A percentile compares a stretch with the other conserved stretches of the same genome.
These are phyloP conservation scores for Drosophila triauraria DNA, from an alignment of 1,140 invertebrate species.

Conservation along the genomic window DNA sequence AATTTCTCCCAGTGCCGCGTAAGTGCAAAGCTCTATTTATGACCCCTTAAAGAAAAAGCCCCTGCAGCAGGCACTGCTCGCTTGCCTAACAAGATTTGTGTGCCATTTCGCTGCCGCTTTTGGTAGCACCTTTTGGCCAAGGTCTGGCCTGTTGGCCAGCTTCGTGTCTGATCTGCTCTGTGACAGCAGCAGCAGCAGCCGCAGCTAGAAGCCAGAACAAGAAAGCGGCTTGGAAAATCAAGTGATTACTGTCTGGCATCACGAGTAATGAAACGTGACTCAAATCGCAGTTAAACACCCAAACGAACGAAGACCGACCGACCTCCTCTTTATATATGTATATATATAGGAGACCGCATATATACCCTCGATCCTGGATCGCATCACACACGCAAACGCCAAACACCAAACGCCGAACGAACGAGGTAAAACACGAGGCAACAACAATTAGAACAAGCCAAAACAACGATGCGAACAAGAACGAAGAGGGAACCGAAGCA, in stretches of 20 bases:
- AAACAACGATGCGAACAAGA: slow-evolving; percentile 48
- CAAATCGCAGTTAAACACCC: slow-evolving; percentile 82
- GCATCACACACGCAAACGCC: slow-evolving; percentile 48
- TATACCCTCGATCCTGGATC: slow-evolving; percentile 8
- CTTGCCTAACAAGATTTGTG: slow-evolving; percentile 52
- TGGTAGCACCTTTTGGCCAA: slow-evolving; percentile 55
- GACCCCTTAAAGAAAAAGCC: slow-evolving; percentile 19
- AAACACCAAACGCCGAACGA: slow-evolving; percentile 38
- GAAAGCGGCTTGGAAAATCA: slow-evolving; percentile 68
- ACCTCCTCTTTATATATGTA: slow-evolving; percentile 5
- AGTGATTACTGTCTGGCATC: slow-evolving; percentile 82
- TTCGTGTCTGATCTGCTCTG: slow-evolving; percentile 57
- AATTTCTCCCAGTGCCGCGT: slow-evolving; percentile 10
- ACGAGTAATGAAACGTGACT: slow-evolving; percentile 83
- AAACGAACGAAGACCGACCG: slow-evolving; percentile 16
- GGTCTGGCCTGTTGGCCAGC: slow-evolving; percentile 23
- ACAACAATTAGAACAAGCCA: slow-evolving; percentile 80
- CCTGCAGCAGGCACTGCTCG: slow-evolving; percentile 2
- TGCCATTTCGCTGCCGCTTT: slow-evolving; percentile 53
- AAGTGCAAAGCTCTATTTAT: slow-evolving; percentile 40
- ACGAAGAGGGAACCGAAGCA: not conserved
- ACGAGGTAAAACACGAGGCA: slow-evolving; percentile 70
- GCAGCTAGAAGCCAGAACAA: slow-evolving; percentile 21
- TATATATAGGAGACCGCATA: not conserved
- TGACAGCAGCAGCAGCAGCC: slow-evolving; percentile 44